Evolutionary conservation across 1,140 invertebrate genomes (phyloP), one percentile per base, ranked within the genome.

Genomic region (Heliconius hermathena): DNA sequence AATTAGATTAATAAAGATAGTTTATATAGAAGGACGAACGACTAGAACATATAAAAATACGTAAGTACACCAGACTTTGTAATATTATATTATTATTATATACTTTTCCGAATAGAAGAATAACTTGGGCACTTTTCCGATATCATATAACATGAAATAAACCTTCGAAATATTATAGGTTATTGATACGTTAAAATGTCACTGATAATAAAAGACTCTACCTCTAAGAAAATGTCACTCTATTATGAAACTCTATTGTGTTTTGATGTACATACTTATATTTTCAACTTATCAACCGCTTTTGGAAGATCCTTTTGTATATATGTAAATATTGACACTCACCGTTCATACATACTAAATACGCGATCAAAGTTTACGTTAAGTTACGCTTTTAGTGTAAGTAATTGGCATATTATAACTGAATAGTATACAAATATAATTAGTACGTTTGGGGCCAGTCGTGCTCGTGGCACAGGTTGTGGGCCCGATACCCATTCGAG

Each of bases 101-200:
- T 13, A 26, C 1, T 22, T n/a, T 57, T 0, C 8, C 0, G 20
- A 57, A 57, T 9, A n/a, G n/a, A 57, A 57, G 18, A 57, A 11
- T 22, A 57, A 57, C 20, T 66, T 66, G 11, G 9, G 8, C 22
- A 29, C 22, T 66, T 66, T 66, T 29, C 57, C 22, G 3, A 13
- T 66, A 66, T 66, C 22, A 26, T n/a, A 66, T 66, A 26, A 66
- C 57, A 9, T 26, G 11, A 66, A 66, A 11, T 66, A 66, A 66
- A 26, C 60, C 60, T 26, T 26, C 60, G 60, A 16, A 66, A 66
- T 66, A 16, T 29, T 26, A 29, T 13, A 66, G 60, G 22, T 66
- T 66, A 66, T 66, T 66, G 60, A 66, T 66, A 66, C 60, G 60
- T 66, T 66, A 66, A 66, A 66, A 66, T 66, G 60, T 66, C 60